phyloP scores from a whole-genome alignment of 2,113 vertebrate species.

The Pygoscelis antarcticus region DNA sequence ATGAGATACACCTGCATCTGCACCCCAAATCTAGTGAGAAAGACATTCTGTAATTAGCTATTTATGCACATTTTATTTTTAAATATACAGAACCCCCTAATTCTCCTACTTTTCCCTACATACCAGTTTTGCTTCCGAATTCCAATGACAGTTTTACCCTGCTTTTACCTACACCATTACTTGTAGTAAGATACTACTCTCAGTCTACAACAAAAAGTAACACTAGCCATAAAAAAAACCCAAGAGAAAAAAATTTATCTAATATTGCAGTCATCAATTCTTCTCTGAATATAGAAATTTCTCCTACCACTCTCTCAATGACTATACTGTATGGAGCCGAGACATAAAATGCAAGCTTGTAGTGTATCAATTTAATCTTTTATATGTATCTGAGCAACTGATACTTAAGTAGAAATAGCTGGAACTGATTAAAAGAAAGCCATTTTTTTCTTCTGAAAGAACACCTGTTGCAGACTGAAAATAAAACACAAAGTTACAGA shows the following conservation, averaged over 20 bases:
- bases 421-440: background rate
- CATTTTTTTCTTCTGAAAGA: background rate
- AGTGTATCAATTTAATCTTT: background rate
- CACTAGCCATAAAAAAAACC: background rate
- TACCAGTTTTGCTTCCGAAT: background rate
- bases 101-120: background rate
- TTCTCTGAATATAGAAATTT: background rate
- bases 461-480: background rate
- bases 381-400: background rate
- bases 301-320: background rate
- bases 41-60: background rate
- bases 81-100: background rate
- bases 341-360: background rate
- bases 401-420: background rate
- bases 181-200: background rate
- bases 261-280: background rate
- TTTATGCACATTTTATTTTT: background rate
- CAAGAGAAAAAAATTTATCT: background rate
- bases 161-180: background rate
- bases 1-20: conserved; percentile 87
- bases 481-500: background rate
- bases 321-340: background rate
- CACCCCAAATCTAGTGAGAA: conserved; percentile 87
- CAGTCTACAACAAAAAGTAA: background rate
- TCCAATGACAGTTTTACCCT: background rate